Conservation (phyloP, 1,140 invertebrate genomes). For the Holotrichia oblita region DNA sequence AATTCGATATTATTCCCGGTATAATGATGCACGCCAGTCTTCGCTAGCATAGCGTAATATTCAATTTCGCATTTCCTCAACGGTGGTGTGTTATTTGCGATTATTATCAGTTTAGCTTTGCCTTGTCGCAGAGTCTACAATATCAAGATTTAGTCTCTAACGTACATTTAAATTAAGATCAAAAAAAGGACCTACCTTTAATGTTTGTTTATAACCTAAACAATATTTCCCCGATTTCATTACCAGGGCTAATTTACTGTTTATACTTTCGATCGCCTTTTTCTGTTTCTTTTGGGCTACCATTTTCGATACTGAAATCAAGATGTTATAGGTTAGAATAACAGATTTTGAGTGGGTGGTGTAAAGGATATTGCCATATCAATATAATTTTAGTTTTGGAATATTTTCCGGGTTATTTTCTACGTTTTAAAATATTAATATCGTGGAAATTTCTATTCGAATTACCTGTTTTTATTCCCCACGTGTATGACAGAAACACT, state of each 20-base stretch:
- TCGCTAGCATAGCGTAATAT: slow-evolving; percentile 99
- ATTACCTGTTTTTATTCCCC: slow-evolving; percentile 38
- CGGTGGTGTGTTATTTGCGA: slow-evolving; percentile 97
- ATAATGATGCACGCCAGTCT: slow-evolving; percentile 99
- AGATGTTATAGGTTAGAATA: background rate
- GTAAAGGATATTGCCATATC: background rate
- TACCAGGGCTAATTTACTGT: slow-evolving; percentile 95
- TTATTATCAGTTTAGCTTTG: slow-evolving; percentile 99
- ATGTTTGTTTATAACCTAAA: slow-evolving; percentile 97
- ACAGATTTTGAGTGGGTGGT: background rate
- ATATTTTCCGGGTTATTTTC: background rate
- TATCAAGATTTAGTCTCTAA: background rate
- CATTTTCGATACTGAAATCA: slow-evolving; percentile 62
- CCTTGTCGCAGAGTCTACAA: slow-evolving; percentile 87
- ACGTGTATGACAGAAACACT: slow-evolving; percentile 34
- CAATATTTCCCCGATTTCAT: slow-evolving; percentile 99
- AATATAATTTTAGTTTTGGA: background rate
- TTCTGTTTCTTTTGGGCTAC: slow-evolving; percentile 86
- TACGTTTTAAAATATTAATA: background rate
- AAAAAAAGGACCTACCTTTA: slow-evolving; percentile 71
- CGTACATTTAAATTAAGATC: slow-evolving; percentile 6
- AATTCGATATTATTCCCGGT: slow-evolving; percentile 99
- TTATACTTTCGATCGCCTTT: slow-evolving; percentile 99
- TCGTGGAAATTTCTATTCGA: background rate
- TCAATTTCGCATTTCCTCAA: slow-evolving; percentile 99